phyloP scores from a whole-genome alignment of 2,888 invertebrate species.

The Serrognathus titanus region DNA sequence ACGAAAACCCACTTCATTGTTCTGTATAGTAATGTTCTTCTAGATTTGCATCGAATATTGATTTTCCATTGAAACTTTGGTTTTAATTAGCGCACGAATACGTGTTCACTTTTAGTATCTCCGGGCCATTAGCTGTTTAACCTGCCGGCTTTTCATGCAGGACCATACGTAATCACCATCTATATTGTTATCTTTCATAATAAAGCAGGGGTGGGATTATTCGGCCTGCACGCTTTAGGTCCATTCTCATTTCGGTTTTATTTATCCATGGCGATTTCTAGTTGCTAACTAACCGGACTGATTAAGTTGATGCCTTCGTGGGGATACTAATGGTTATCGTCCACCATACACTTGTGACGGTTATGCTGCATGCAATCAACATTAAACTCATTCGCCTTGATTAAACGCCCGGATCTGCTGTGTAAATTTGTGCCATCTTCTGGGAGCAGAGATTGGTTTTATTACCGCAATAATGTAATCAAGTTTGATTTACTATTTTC shows the following conservation, averaged over 20 bases:
- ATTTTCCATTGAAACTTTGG: conserved; percentile 12
- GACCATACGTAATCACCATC: not conserved
- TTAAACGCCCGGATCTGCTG: not conserved
- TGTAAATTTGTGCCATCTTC: not conserved
- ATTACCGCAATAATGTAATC: not conserved
- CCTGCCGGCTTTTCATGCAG: not conserved
- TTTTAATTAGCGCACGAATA: conserved; percentile 7
- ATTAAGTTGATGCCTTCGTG: conserved; percentile 3
- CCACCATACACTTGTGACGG: conserved; percentile 1
- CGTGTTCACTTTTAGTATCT: conserved; percentile 6
- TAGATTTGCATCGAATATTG: not conserved
- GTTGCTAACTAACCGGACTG: conserved; percentile 4
- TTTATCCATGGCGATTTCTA: not conserved
- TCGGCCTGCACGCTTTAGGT: not conserved
- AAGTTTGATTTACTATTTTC: too few species aligned
- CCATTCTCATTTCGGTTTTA: not conserved
- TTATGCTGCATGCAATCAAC: conserved; percentile 3
- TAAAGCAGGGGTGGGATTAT: conserved; percentile 1
- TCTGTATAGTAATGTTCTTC: too few species aligned
- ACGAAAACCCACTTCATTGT: too few species aligned
- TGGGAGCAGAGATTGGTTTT: not conserved
- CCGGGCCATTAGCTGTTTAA: conserved; percentile 9
- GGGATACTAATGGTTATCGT: conserved; percentile 4
- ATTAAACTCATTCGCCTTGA: conserved; percentile 2
- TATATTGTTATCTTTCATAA: conserved; percentile 7